A percentile compares a stretch with the other conserved stretches of the same genome.
Evolutionary conservation across 2,113 vertebrate genomes (phyloP).

Genomic region (Boleophthalmus pectinirostris): DNA sequence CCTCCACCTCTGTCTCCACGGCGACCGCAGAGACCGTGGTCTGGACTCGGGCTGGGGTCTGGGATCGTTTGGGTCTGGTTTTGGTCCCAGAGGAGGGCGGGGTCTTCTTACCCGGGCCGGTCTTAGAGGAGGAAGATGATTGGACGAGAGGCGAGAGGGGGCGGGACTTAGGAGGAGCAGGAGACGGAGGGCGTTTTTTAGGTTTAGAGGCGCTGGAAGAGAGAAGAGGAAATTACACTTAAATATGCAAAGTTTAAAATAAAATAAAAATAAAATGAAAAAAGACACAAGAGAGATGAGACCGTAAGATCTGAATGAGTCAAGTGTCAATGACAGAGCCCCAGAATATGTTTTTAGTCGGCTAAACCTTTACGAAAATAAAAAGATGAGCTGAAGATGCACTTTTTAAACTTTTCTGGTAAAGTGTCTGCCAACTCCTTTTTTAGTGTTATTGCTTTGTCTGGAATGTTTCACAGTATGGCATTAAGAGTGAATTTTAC

Average conservation of each 20-base stretch:
- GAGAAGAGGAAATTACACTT: constrained; percentile 2
- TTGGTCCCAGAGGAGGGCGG: constrained; percentile 77
- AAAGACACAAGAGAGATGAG: too few relatives aligned
- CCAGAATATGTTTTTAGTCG: too few relatives aligned
- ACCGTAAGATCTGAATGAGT: too few relatives aligned
- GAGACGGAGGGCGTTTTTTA: constrained; percentile 84
- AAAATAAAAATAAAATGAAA: not conserved
- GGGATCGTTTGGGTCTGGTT: constrained; percentile 79
- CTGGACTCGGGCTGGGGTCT: constrained; percentile 68
- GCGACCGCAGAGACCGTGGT: constrained; percentile 63
- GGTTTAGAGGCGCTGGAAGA: constrained; percentile 70
- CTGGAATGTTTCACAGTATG: too few relatives aligned
- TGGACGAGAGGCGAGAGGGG: constrained; percentile 82
- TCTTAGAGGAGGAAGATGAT: constrained; percentile 66
- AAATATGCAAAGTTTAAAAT: not conserved
- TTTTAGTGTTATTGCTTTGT: too few relatives aligned
- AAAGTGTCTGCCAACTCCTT: too few relatives aligned
- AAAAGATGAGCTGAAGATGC: too few relatives aligned
- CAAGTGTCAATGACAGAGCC: too few relatives aligned
- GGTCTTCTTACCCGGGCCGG: constrained; percentile 74
- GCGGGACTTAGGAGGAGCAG: constrained; percentile 80
- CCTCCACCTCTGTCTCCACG: constrained; percentile 69
- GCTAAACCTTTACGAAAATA: too few relatives aligned
- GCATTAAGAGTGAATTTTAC: not conserved
- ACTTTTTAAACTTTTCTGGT: too few relatives aligned